Evolutionary conservation across 2,888 invertebrate species (phyloP), one percentile per base, ranked within the genome.

Genomic region (Microplitis deprimator): DNA sequence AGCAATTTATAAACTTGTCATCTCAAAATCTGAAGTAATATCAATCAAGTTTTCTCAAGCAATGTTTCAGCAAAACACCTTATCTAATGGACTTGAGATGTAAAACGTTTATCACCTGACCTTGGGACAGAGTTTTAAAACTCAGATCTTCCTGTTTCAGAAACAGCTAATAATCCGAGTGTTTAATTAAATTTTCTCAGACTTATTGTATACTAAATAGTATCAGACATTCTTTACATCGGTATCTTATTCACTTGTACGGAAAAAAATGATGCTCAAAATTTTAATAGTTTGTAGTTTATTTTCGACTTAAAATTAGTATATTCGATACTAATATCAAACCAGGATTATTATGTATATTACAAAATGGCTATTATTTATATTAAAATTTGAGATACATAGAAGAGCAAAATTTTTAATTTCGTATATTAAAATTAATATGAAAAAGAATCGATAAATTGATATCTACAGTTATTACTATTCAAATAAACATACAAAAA

Each of bases 11-110:
- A 80, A 81, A 80, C 79, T 79, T 74, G 67, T 29, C 65, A 77
- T 75, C 77, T 84, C 81, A 84, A 79, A 84, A 83, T 84, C 82
- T 83, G 83, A 83, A 87, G 79, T 81, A 82, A 86, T 86, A 84
- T 80, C 81, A 79, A 83, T 83, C 79, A 77, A 68, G 69, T 74
- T 76, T 77, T 77, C 20, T 72, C 76, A 78, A 50, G 10, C 10
- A 10, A 29, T 29, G 50, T 13, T 50, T 50, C 8, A 50, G 13
- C 50, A 13, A 50, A 3, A 13, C 5, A 50, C 13, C 50, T 50
- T 8, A 50, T 50, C 50, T 13, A 50, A 13, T 50, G 13, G 50
- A 3, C 50, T 50, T 50, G 10, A 50, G 50, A 50, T 10, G 13
- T 50, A 6, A 50, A 13, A 50, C 8, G 50, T 50, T 50, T 4